Percentiles rank a stretch among this genome's conserved stretches.
phyloP scores from a whole-genome alignment of 2,797 vertebrate species.

The Lophius americanus region DNA sequence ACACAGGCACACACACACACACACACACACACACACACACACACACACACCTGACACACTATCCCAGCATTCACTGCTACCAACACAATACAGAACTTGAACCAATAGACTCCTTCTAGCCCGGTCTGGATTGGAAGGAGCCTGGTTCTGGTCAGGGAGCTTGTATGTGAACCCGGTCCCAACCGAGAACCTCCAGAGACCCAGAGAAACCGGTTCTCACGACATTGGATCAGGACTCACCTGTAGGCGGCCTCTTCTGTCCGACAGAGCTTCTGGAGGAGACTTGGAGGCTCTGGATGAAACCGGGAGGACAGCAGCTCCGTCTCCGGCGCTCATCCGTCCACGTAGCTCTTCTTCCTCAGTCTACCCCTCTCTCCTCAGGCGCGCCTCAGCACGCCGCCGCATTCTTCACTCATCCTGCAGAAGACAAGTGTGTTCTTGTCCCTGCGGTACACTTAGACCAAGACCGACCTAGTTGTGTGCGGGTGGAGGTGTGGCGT shows the following conservation, averaged over 20 bases:
- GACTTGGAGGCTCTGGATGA: background rate
- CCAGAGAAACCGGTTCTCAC: background rate
- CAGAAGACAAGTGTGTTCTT: conserved; percentile 72
- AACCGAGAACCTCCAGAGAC: no score
- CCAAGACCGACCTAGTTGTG: conserved; percentile 46
- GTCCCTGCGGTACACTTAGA: conserved; percentile 62
- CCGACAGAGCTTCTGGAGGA: conserved; percentile 44
- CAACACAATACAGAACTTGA: no score
- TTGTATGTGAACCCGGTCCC: no score
- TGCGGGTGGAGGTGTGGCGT: conserved; percentile 74
- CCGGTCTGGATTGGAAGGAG: no score
- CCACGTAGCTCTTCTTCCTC: conserved; percentile 25
- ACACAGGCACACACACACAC: background rate
- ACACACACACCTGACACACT: background rate
- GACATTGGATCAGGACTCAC: conserved; percentile 47
- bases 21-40: background rate
- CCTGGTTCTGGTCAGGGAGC: no score
- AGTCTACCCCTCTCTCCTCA: conserved; percentile 29
- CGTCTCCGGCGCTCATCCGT: conserved; percentile 32
- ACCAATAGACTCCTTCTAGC: no score
- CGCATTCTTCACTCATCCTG: conserved; percentile 78
- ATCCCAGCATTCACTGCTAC: no score
- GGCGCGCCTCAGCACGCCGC: conserved; percentile 79
- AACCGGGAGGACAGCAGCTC: conserved; percentile 9
- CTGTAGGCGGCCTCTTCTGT: conserved; percentile 66